phyloP scores from a whole-genome alignment of 2,888 invertebrate species.

The Eulithis prunata region DNA sequence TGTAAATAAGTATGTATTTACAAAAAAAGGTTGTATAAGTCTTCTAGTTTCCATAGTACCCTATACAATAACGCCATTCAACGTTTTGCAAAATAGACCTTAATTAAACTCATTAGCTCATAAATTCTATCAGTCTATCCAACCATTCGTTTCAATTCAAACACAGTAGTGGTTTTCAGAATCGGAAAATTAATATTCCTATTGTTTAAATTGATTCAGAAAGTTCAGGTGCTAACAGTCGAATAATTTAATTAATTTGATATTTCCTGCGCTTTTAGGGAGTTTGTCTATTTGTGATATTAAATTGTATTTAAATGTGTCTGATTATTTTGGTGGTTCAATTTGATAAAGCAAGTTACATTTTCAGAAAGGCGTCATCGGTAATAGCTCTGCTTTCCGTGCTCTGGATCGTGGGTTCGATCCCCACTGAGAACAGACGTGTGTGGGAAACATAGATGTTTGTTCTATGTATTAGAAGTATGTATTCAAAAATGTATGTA shows the following conservation, averaged over 20 bases:
- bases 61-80: too few relatives aligned
- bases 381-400: too few relatives aligned
- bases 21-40: too few relatives aligned
- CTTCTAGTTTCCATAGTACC: too few relatives aligned
- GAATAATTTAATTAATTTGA: constrained; percentile 20
- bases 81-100: too few relatives aligned
- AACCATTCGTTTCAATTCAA: constrained; percentile 18
- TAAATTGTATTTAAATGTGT: constrained; percentile 5
- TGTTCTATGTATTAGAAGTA: too few relatives aligned
- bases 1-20: too few relatives aligned
- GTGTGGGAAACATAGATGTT: too few relatives aligned
- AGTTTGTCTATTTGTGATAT: constrained; percentile 12
- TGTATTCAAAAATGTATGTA: too few relatives aligned
- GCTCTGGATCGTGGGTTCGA: too few relatives aligned
- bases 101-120: background rate
- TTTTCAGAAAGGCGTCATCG: too few relatives aligned
- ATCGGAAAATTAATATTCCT: constrained; percentile 32
- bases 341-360: background rate
- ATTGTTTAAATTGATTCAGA: constrained; percentile 34
- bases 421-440: too few relatives aligned
- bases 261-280: constrained; percentile 5
- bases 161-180: constrained; percentile 31
- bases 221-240: constrained; percentile 26
- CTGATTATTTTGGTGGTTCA: constrained; percentile 1
- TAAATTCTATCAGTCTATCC: background rate